phyloP scores from a whole-genome alignment of 92 coral and sea anemone genomes.

The Parazoanthus swiftii region DNA sequence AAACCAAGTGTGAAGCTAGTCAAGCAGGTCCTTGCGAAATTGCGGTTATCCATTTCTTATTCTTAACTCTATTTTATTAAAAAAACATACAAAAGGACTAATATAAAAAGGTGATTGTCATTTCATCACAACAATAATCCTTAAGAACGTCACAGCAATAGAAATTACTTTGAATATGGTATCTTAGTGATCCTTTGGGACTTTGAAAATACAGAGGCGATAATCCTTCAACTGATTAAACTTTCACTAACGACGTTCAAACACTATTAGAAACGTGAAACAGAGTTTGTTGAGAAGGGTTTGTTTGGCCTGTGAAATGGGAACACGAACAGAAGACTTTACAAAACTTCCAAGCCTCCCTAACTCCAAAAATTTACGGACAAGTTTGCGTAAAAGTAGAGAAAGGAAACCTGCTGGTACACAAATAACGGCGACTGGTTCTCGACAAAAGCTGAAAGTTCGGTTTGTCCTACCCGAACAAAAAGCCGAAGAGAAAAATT shows the following conservation, averaged over 20 bases:
- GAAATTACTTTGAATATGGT: background rate
- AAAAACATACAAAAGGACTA: background rate
- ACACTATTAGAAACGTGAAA: background rate
- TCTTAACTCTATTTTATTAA: background rate
- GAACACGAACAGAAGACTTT: conserved; percentile 1
- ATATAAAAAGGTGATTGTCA: background rate
- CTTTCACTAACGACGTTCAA: background rate
- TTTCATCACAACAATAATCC: background rate
- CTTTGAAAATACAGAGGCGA: background rate
- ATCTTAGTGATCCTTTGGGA: background rate
- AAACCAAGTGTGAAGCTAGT: too few species aligned
- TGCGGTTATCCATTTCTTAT: background rate
- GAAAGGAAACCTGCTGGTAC: conserved; percentile 6
- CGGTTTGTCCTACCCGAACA: conserved; percentile 64
- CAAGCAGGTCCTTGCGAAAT: background rate
- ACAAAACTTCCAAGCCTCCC: conserved; percentile 17
- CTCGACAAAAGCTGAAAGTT: conserved; percentile 38
- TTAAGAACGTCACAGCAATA: background rate
- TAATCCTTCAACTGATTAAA: background rate
- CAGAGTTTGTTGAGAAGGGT: background rate
- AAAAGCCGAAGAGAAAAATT: conserved; percentile 32
- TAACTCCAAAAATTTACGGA: conserved; percentile 8
- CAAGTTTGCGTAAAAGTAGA: conserved; percentile 4
- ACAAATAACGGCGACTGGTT: background rate
- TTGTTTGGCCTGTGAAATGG: background rate